phyloP scores from a whole-genome alignment of 2,113 vertebrate genomes.

The Cephalopterus ornatus region DNA sequence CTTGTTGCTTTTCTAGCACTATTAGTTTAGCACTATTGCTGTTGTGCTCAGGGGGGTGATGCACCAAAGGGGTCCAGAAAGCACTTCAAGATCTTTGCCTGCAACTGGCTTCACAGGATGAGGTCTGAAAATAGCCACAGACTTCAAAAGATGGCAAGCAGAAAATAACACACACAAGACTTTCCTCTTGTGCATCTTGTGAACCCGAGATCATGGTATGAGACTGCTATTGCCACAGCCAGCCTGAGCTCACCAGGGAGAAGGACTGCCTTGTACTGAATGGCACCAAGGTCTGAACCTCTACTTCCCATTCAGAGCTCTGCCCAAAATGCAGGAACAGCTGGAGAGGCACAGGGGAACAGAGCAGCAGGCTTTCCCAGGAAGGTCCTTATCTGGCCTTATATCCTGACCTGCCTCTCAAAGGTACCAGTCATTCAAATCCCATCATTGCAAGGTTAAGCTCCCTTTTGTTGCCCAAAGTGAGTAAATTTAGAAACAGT shows the following conservation, averaged over 20 bases:
- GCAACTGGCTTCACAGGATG: not conserved
- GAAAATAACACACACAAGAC: not conserved
- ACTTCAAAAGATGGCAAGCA: not conserved
- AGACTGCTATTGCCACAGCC: not conserved
- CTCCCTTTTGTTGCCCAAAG: constrained; percentile 40
- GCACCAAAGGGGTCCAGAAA: not conserved
- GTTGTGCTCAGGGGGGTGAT: fast-evolving
- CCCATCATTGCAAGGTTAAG: constrained; percentile 59
- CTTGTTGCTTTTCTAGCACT: not conserved
- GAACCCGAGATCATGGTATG: not conserved
- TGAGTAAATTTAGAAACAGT: constrained; percentile 63
- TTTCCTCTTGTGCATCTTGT: not conserved
- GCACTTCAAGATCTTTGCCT: not conserved
- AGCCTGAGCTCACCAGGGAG: not conserved
- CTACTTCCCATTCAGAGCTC: not conserved
- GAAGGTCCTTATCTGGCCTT: constrained; percentile 32
- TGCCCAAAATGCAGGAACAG: not conserved
- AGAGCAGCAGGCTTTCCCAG: not conserved
- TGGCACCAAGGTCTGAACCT: not conserved
- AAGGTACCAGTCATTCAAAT: constrained; percentile 63
- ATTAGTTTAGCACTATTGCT: not conserved
- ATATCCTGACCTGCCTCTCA: constrained; percentile 16
- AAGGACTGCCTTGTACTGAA: not conserved
- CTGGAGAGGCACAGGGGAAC: not conserved
- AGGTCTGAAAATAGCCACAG: not conserved